Base-by-base conservation (phyloP, 2,797 vertebrate genomes). In the Malurus splendens region DNA sequence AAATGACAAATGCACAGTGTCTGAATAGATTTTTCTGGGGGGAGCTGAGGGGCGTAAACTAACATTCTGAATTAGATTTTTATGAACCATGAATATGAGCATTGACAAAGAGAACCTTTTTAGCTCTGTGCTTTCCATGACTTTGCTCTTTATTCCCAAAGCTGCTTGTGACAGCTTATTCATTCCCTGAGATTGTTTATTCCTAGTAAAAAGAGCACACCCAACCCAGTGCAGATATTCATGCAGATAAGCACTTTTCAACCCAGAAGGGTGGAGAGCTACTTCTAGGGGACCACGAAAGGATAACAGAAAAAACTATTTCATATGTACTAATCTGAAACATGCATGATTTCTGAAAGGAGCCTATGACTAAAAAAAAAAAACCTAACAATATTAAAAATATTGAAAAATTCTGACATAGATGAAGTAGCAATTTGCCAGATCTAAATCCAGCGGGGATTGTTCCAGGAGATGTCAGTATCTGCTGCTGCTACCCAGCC, bases 171-270 rank as follows among this genome's bases (percentile, higher is more conserved):
- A 71, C 74, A 86, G 41, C 3, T 83, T 86, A 84, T 81, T 92
- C 87, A 76, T 82, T 93, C 67, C 32, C 56, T 8, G 5, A 78
- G 60, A 84, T 52, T 60, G 71, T 84, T 94, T 90, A 47, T 82
- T 91, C 71, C 77, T 73, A 64, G 45, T 67, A 60, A 79, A 92
- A 93, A 82, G 30, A 86, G 60, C 74, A 90, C 70, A 57, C 83
- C 74, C 77, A 81, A 10, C 38, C 25, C 42, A 56, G 55, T 16
- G 52, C 52, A 79, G 80, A 28, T 18, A 75, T 36, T 50, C 8
- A 61, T 24, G 30, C 36, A 60, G 82, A 88, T 62, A 90, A 82
- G 67, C 17, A 60, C 9, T 66, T 86, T 89, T 82, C 86, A 66
- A 38, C 33, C 30, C 38, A 84, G 48, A 65, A 86, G 74, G 33